Evolutionary conservation across 2,797 vertebrate genomes (phyloP), one percentile per base, ranked within the genome.

Genomic region (Peromyscus nudipes): DNA sequence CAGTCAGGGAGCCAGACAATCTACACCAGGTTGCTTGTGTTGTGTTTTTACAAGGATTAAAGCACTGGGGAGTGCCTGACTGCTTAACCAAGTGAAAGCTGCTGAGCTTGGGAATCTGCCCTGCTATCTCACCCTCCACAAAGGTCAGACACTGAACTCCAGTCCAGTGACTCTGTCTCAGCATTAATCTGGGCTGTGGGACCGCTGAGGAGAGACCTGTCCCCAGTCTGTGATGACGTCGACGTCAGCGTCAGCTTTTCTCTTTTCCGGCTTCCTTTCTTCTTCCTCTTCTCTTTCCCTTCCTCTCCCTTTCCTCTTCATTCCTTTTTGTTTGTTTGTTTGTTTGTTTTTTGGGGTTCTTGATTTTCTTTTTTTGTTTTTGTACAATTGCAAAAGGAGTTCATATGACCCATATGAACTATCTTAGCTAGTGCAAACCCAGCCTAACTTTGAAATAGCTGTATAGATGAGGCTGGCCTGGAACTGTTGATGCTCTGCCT

Each of bases 141-240:
- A 31, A 86, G 60, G 71, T 43, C n/a, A 31, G 69, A 46, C 3
- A 17, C 14, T 37, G n/a, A 5, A n/a, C 7, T 43, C 43, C 23
- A n/a, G 69, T 52, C 4, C 4, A 7, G 86, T 23, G 46, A 10
- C n/a, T 46, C n/a, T 10, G 0, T 62, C 67, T 0, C 31, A 10
- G 23, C 7, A 5, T 7, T 12, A 19, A 23, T 31, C 57, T 25
- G 25, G 27, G 69, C 55, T 40, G 12, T 49, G 23, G 14, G n/a
- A 17, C 27, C 79, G 11, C 79, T 49, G 40, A 84, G 60, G 10
- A 4, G 16, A 17, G 1, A 0, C 3, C 79, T 29, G 14, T 13
- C 4, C 10, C 25, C 34, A 0, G 2, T 69, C 12, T 13, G 25
- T 6, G 13, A 31, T 31, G 43, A 29, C 1, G 14, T 31, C 43